Conservation (phyloP, 2,113 vertebrate genomes). For the Aptenodytes forsteri region DNA sequence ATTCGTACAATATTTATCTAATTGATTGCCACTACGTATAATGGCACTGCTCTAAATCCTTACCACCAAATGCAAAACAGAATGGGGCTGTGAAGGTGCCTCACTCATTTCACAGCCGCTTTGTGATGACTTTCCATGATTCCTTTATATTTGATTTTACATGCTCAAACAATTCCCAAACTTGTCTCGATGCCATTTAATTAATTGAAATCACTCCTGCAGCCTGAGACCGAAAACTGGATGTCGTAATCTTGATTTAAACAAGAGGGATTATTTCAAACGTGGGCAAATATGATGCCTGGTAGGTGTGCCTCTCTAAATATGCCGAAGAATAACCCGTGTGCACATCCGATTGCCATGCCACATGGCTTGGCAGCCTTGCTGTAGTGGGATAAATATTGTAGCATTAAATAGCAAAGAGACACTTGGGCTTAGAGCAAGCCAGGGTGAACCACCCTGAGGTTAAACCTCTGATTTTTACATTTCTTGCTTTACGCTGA, state of each 20-base stretch:
- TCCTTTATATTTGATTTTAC: neutral
- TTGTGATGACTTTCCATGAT: neutral
- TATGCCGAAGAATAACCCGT: neutral
- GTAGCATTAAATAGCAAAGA: neutral
- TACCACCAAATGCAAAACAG: neutral
- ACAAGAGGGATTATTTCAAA: neutral
- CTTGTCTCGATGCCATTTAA: neutral
- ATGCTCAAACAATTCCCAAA: neutral
- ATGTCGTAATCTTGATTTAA: neutral
- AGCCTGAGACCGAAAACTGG: neutral
- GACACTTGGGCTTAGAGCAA: neutral
- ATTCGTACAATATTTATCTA: neutral
- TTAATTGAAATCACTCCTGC: neutral
- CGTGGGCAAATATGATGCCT: neutral
- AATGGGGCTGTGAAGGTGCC: neutral
- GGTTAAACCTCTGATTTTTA: neutral
- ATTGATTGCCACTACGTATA: neutral
- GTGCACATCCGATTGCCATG: neutral
- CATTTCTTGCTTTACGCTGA: neutral
- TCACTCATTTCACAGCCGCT: neutral
- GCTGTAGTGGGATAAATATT: neutral
- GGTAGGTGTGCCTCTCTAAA: conserved; percentile 6
- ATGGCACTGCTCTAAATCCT: neutral
- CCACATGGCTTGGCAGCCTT: conserved; percentile 1
- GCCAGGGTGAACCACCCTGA: neutral